Conservation (phyloP, 2,113 vertebrate genomes). For the Shinisaurus crocodilurus region DNA sequence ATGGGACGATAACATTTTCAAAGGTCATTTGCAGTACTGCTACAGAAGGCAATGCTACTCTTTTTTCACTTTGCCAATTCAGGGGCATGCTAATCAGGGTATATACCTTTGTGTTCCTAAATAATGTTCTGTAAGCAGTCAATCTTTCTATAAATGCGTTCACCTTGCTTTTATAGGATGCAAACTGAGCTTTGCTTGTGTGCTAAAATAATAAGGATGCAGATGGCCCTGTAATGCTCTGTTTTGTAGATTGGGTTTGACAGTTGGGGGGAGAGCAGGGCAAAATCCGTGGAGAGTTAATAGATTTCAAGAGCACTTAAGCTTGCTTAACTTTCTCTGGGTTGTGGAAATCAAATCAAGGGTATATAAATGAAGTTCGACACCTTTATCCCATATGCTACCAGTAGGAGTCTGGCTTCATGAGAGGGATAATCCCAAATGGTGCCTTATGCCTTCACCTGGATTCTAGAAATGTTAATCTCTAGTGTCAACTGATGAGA, state of each 20-base stretch:
- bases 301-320: neutral
- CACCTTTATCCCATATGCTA: neutral
- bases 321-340: neutral
- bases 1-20: slow-evolving; percentile 60
- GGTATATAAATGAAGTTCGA: neutral
- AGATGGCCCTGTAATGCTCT: neutral
- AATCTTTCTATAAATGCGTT: slow-evolving; percentile 13
- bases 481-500: too few species aligned
- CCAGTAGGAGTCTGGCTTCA: neutral
- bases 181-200: neutral
- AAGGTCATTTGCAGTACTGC: slow-evolving; percentile 46
- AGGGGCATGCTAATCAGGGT: slow-evolving; percentile 11
- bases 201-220: slow-evolving; percentile 13
- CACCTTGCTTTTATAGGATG: slow-evolving; percentile 39
- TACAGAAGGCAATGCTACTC: slow-evolving; percentile 32
- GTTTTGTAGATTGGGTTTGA: neutral
- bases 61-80: slow-evolving; percentile 27
- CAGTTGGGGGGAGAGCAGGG: neutral
- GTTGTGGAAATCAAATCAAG: neutral
- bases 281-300: neutral
- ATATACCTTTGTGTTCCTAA: slow-evolving; percentile 26
- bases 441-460: neutral
- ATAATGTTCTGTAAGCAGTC: slow-evolving; percentile 19
- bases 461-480: neutral
- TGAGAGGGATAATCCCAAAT: neutral